A percentile compares a stretch with the other conserved stretches of the same genome.
These are phyloP conservation scores for Gymnogyps californianus DNA, from an alignment of 2,113 vertebrate species.

Conservation along the genomic window DNA sequence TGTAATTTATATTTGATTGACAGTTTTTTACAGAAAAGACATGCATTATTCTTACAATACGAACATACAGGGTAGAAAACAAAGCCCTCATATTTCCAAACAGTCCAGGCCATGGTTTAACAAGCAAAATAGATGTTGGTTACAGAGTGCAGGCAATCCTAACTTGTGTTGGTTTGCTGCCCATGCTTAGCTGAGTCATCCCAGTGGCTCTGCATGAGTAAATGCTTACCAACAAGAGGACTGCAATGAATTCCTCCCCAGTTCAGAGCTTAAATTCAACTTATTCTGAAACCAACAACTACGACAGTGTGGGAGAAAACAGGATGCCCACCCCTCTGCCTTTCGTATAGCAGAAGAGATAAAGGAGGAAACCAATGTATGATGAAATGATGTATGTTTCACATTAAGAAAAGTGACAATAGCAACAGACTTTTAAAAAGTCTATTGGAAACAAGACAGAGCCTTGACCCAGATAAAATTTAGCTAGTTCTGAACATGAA, in stretches of 20 bases:
- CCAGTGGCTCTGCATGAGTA: slow-evolving; percentile 15
- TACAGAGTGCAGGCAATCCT: not conserved
- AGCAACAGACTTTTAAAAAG: not conserved
- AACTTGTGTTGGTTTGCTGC: not conserved
- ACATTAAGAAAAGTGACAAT: slow-evolving; percentile 10
- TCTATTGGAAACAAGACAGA: not conserved
- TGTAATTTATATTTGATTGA: not conserved
- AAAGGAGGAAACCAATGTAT: not conserved
- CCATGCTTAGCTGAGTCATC: slow-evolving; percentile 38
- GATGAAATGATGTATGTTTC: not conserved
- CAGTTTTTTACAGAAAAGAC: not conserved
- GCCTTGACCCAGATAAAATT: not conserved
- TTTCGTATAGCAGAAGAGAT: not conserved
- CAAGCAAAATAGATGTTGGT: not conserved
- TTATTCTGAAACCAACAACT: slow-evolving; percentile 45
- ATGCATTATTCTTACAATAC: not conserved
- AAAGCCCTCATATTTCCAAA: not conserved
- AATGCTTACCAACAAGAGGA: not conserved
- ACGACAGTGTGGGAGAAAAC: slow-evolving; percentile 11
- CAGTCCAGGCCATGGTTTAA: not conserved
- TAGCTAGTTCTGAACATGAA: not conserved
- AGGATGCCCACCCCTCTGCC: slow-evolving; percentile 21
- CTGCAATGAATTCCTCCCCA: slow-evolving; percentile 9
- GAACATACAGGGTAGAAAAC: not conserved
- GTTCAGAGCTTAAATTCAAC: not conserved